These are phyloP conservation scores for Spodoptera exigua DNA, from an alignment of 2,888 invertebrate genomes.

Conservation along the genomic window DNA sequence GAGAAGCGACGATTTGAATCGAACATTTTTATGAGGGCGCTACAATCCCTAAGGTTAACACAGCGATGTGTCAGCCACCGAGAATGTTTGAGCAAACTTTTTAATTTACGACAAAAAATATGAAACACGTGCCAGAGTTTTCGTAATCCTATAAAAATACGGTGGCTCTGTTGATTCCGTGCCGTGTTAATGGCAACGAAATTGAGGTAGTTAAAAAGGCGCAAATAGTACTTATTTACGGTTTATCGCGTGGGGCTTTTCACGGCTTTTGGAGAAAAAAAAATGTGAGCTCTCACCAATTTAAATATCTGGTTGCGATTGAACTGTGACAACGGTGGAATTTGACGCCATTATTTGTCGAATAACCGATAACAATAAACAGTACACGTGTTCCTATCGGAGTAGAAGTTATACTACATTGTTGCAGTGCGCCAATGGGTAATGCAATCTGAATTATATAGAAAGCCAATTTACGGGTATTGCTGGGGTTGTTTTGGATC, in stretches of 20 bases:
- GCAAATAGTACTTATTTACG: slow-evolving; percentile 35
- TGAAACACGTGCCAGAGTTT: slow-evolving; percentile 41
- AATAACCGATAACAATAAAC: slow-evolving; percentile 4
- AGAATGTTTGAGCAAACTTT: slow-evolving; percentile 63
- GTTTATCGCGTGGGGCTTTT: slow-evolving; percentile 33
- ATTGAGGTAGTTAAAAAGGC: slow-evolving; percentile 45
- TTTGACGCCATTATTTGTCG: slow-evolving; percentile 10
- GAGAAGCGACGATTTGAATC: slow-evolving; percentile 84
- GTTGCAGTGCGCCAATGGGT: slow-evolving; percentile 31
- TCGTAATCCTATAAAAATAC: slow-evolving; percentile 54
- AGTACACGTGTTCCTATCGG: slow-evolving; percentile 2
- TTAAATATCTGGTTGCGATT: slow-evolving; percentile 19
- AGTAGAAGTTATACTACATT: slow-evolving; percentile 20
- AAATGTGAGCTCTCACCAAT: slow-evolving; percentile 16
- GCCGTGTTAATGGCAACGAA: slow-evolving; percentile 40
- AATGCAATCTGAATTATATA: slow-evolving; percentile 43
- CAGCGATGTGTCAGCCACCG: slow-evolving; percentile 74
- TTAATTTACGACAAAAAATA: slow-evolving; percentile 56
- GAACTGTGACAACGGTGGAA: background rate
- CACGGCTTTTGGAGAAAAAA: slow-evolving; percentile 2
- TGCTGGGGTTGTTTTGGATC: slow-evolving; percentile 13
- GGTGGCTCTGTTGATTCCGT: slow-evolving; percentile 25
- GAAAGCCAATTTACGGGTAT: slow-evolving; percentile 24
- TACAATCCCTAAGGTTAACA: slow-evolving; percentile 84
- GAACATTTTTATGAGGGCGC: slow-evolving; percentile 85